Conservation (phyloP, 2,113 vertebrate species). For the Forbesichthys agassizii region DNA sequence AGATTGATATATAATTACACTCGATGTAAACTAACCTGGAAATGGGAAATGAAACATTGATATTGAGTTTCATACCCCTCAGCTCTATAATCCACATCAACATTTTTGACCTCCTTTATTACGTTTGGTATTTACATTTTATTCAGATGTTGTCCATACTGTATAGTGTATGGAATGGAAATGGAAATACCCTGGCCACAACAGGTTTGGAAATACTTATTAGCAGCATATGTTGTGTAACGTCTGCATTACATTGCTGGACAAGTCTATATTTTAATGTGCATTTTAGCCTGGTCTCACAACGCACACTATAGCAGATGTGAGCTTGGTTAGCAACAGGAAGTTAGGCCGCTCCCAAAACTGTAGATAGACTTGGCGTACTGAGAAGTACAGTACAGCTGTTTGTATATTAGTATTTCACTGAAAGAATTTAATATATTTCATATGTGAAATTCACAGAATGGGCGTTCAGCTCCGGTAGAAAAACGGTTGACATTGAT, state of each 20-base stretch:
- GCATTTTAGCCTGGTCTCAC: slow-evolving; percentile 28
- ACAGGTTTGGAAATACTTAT: no score
- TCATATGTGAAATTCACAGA: background rate
- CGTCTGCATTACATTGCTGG: slow-evolving; percentile 13
- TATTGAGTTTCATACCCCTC: no score
- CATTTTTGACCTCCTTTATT: no score
- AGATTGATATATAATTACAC: no score
- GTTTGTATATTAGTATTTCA: background rate
- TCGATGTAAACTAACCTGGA: no score
- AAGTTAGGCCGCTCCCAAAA: slow-evolving; percentile 9
- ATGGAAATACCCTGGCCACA: no score
- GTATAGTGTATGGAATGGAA: no score
- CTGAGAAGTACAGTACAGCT: slow-evolving; percentile 22
- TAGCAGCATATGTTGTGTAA: slow-evolving; percentile 17
- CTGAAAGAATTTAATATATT: background rate
- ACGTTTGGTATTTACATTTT: no score
- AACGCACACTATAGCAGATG: slow-evolving; percentile 45
- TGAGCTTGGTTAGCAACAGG: slow-evolving; percentile 28
- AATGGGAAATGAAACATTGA: no score
- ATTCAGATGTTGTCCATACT: no score
- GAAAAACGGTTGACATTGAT: background rate
- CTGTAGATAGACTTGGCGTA: background rate
- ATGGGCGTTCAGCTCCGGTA: background rate
- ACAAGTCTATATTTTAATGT: background rate
- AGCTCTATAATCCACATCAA: no score